These are phyloP conservation scores for Cataglyphis livida DNA, from an alignment of 2,888 invertebrate genomes.

Conservation along the genomic window DNA sequence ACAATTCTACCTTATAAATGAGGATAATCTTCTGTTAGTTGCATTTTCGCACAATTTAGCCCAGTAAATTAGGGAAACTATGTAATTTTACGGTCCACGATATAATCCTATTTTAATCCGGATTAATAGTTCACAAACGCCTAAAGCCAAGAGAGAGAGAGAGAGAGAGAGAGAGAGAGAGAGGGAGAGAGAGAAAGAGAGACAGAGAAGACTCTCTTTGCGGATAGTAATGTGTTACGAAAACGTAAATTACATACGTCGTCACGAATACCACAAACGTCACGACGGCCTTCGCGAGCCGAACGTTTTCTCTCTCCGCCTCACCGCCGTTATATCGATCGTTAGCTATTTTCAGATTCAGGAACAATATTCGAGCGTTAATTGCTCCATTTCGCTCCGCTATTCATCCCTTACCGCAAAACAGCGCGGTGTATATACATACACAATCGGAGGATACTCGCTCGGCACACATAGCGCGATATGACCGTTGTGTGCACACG, in stretches of 20 bases:
- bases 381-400: slow-evolving; percentile 61
- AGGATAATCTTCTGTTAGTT: slow-evolving; percentile 9
- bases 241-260: slow-evolving; percentile 22
- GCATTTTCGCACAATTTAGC: not conserved
- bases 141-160: slow-evolving; percentile 2
- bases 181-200: not conserved
- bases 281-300: slow-evolving; percentile 29
- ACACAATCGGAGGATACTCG: slow-evolving; percentile 34
- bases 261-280: slow-evolving; percentile 48
- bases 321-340: slow-evolving; percentile 55
- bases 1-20: not conserved
- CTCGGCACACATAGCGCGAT: not conserved
- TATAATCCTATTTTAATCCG: slow-evolving; percentile 20
- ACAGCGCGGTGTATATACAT: slow-evolving; percentile 2
- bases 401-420: slow-evolving; percentile 32
- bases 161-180: not conserved
- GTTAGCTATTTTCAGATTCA: slow-evolving; percentile 55
- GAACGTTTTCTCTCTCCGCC: not conserved
- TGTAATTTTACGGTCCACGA: slow-evolving; percentile 29
- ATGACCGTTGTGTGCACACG: slow-evolving; percentile 7
- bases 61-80: slow-evolving; percentile 7
- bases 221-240: slow-evolving; percentile 23
- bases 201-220: not conserved
- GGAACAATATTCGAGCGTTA: slow-evolving; percentile 62
- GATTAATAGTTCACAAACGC: not conserved